phyloP scores from a whole-genome alignment of 2,888 invertebrate genomes.

The Chloromyia formosa region DNA sequence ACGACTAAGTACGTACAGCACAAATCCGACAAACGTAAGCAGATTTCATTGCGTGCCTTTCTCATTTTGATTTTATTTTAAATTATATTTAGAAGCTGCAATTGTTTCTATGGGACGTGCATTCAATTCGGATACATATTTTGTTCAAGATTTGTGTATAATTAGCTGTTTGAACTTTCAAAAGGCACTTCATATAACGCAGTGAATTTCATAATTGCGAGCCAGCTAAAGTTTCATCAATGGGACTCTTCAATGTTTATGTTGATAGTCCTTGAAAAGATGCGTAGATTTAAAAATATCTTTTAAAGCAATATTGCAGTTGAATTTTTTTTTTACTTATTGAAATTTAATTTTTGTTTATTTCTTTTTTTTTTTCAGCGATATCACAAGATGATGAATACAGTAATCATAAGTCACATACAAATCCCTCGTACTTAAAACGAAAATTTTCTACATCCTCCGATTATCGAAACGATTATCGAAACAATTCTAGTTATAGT shows the following conservation, averaged over 20 bases:
- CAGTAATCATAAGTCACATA: slow-evolving; percentile 21
- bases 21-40: too few relatives aligned
- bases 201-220: too few relatives aligned
- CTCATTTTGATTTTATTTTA: too few relatives aligned
- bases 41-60: too few relatives aligned
- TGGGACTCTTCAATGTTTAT: too few relatives aligned
- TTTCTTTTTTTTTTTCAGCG: slow-evolving; percentile 12
- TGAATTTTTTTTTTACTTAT: background rate
- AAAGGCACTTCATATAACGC: background rate
- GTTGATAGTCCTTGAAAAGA: too few relatives aligned
- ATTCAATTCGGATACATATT: too few relatives aligned
- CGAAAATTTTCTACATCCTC: slow-evolving; percentile 47
- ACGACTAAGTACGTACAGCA: too few relatives aligned
- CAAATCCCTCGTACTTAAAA: slow-evolving; percentile 47
- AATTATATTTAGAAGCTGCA: too few relatives aligned
- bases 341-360: background rate
- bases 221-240: too few relatives aligned
- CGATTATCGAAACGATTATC: slow-evolving; percentile 44
- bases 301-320: background rate
- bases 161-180: background rate
- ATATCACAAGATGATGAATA: slow-evolving; percentile 42
- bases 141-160: too few relatives aligned
- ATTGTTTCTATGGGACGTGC: too few relatives aligned
- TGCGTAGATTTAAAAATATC: background rate
- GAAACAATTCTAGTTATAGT: slow-evolving; percentile 33